Percentiles rank a stretch among this genome's conserved stretches.
phyloP scores from a whole-genome alignment of 2,113 vertebrate genomes.

The Prionailurus bengalensis region DNA sequence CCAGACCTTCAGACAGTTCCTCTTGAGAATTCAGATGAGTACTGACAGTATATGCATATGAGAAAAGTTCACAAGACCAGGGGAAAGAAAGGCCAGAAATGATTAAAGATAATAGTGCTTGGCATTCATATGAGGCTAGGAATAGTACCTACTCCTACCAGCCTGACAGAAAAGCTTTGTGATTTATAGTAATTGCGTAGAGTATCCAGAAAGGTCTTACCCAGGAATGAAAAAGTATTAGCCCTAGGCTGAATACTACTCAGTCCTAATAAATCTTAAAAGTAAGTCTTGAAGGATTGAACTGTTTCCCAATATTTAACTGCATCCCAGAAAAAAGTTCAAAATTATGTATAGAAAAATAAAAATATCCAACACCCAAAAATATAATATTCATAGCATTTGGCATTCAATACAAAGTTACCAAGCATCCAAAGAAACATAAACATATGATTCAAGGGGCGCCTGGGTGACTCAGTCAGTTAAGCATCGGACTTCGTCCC shows the following conservation, averaged over 20 bases:
- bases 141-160: neutral
- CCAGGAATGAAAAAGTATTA: neutral
- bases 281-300: neutral
- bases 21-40: neutral
- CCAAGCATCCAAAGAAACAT: neutral
- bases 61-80: neutral
- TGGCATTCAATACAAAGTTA: neutral
- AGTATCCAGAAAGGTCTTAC: neutral
- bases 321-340: slow-evolving; percentile 4
- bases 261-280: slow-evolving; percentile 29
- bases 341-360: slow-evolving; percentile 41
- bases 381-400: neutral
- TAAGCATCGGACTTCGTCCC: no score
- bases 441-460: neutral
- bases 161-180: neutral
- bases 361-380: neutral
- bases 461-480: no score
- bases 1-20: neutral
- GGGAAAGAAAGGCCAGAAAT: neutral
- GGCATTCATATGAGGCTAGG: neutral
- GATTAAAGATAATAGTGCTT: neutral
- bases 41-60: neutral
- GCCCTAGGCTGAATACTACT: neutral
- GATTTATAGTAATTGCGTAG: neutral
- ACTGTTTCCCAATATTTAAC: neutral